Evolutionary conservation across 1,140 invertebrate species (phyloP), one percentile per base, ranked within the genome.

Genomic region (Brachionus angularis): DNA sequence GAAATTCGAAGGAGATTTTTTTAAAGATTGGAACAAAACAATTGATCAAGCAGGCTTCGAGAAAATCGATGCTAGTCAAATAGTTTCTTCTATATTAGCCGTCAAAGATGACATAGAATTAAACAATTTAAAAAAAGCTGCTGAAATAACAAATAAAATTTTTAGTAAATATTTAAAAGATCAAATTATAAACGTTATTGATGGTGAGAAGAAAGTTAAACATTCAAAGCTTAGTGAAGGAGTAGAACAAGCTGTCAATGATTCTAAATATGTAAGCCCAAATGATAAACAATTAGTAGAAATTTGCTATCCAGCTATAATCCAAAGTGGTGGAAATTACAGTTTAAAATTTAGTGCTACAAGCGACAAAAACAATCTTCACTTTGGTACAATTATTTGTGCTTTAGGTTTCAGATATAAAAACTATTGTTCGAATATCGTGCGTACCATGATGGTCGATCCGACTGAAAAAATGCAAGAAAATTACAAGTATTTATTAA

Each of bases 121-220:
- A 31, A 86, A 88, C 25, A 88, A 89, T n/a, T 87, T 97, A 47
- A 96, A 93, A 80, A 95, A 93, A 84, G 93, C 96, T 0, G 91
- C 89, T 75, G 82, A 91, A 75, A 90, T 94, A 5, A 91, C 93
- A 27, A 89, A 91, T 50, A 94, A 98, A 83, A 86, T 98, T 3
- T 99, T 95, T 79, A 90, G 87, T 27, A 97, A 97, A 78, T 96
- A 94, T 83, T 85, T 98, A 5, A 93, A 93, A 81, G 91, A 96
- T 82, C 91, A 98, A 82, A 91, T 99, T 70, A 96, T 98, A 88
- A 93, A 96, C 79, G 93, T 98, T 75, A 95, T 98, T 77, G 96
- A 98, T 85, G 89, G 90, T 5, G 95, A 98, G 78, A 86, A 85
- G 79, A 95, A 95, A 81, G 83, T 87, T n/a, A 84, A 85, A 78